Evolutionary conservation across 2,113 vertebrate species (phyloP).

Genomic region (Pterophyllum scalare): DNA sequence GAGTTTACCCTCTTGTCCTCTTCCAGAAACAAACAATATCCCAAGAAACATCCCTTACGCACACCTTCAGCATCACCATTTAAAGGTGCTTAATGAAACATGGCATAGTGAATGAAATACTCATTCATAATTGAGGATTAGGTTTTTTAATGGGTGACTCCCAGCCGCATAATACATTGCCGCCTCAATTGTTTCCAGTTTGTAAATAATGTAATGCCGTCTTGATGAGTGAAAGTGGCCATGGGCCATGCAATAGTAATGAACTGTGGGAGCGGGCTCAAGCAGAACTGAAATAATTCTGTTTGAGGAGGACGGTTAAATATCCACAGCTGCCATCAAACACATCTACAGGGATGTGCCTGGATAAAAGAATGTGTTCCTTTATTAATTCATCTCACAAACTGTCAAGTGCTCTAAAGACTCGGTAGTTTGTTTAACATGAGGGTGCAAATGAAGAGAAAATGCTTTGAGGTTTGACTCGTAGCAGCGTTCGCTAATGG

Average conservation of each 20-base stretch:
- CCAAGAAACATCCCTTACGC: constrained; percentile 33
- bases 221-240: constrained; percentile 76
- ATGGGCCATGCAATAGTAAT: constrained; percentile 82
- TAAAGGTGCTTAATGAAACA: constrained; percentile 55
- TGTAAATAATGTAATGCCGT: constrained; percentile 81
- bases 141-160: constrained; percentile 70
- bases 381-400: constrained; percentile 79
- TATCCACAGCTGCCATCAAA: constrained; percentile 78
- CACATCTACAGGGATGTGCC: constrained; percentile 70
- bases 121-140: constrained; percentile 77
- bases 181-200: constrained; percentile 77
- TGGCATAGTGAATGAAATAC: constrained; percentile 53
- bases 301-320: constrained; percentile 80
- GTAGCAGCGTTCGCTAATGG: constrained; percentile 27
- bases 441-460: constrained; percentile 39
- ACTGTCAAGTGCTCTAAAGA: constrained; percentile 67
- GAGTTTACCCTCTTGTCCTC: constrained; percentile 59
- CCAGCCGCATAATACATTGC: constrained; percentile 64
- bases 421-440: constrained; percentile 57
- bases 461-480: constrained; percentile 21
- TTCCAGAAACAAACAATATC: constrained; percentile 47
- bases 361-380: constrained; percentile 67
- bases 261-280: constrained; percentile 71
- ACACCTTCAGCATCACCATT: constrained; percentile 26
- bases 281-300: constrained; percentile 80